phyloP scores from a whole-genome alignment of 1,140 invertebrate genomes.

The Cherax destructor region DNA sequence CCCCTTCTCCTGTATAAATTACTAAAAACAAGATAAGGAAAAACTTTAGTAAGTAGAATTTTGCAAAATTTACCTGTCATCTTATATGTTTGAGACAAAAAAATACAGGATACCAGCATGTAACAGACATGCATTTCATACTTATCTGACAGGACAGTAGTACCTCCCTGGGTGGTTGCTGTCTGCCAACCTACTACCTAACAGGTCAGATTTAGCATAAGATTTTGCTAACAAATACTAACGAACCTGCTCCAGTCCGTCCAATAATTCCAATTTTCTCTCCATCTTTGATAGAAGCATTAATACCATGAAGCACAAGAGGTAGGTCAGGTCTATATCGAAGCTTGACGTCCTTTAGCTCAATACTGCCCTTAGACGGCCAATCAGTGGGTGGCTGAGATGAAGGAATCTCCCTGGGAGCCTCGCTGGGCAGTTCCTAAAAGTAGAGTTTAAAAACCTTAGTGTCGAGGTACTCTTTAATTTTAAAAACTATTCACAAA shows the following conservation, averaged over 20 bases:
- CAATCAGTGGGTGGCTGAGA: conserved; percentile 73
- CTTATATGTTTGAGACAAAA: too few species aligned
- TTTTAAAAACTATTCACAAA: background rate
- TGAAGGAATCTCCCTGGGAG: conserved; percentile 62
- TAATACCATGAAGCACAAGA: conserved; percentile 75
- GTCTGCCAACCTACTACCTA: too few species aligned
- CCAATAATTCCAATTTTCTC: conserved; percentile 79
- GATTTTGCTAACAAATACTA: background rate
- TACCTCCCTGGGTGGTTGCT: too few species aligned
- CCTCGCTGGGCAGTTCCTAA: conserved; percentile 69
- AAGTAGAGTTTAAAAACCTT: too few species aligned
- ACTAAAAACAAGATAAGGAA: too few species aligned
- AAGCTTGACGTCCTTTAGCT: conserved; percentile 75
- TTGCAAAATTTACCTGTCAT: too few species aligned
- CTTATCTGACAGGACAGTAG: too few species aligned
- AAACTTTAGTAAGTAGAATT: too few species aligned
- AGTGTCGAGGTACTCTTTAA: background rate
- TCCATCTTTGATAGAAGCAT: conserved; percentile 76
- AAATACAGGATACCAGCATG: too few species aligned
- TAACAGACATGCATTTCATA: too few species aligned
- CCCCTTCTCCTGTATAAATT: too few species aligned
- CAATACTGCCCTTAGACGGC: conserved; percentile 76
- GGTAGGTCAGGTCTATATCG: conserved; percentile 76
- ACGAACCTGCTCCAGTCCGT: conserved; percentile 75
- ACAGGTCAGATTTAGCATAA: too few species aligned